Evolutionary conservation across 2,797 vertebrate species (phyloP), one percentile per base, ranked within the genome.

Genomic region (Hoplostethus atlanticus): DNA sequence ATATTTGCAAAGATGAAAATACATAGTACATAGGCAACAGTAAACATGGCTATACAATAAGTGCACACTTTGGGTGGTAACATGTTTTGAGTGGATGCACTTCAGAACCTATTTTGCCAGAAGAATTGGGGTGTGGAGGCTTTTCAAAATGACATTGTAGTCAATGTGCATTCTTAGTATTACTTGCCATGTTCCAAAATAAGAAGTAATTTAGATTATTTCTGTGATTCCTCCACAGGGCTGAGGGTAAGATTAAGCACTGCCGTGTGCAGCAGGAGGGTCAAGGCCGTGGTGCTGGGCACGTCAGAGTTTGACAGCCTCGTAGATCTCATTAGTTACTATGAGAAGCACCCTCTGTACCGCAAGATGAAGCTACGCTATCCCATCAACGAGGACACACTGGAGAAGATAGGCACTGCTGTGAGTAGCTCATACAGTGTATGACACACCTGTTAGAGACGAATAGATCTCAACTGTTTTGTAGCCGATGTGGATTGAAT

Each of bases 201-300:
- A 0, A 4, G 5, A 6, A n/a, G 30, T 61, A 6, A 52, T 34
- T 46, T 10, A 46, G 36, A 17, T 59, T 0, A 6, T 48, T 5
- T 66, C 11, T 76, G 16, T 63, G 64, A 4, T 55, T 54, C 67
- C 34, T 25, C 34, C 3, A 44, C 89, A 98, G 97, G 87, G 98
- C 98, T 0, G 98, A 99, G 89, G 98, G 98, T 52, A 99, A 99
- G 94, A 99, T 99, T 90, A 99, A 99, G 82, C 98, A 99, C 88
- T 99, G 98, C 76, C 95, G 98, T 0, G 97, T 99, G 71, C 97
- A 96, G 91, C 97, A 99, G 93, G 98, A 99, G 80, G 97, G 97
- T 57, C 98, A 99, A 89, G 96, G 96, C 91, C 0, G 96, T 99
- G 90, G 94, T 98, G 81, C 93, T 99, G 66, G 98, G 98, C 25